Percentiles rank a stretch among this genome's conserved stretches.
phyloP scores from a whole-genome alignment of 2,113 vertebrate species.

The Cebidichthys violaceus region DNA sequence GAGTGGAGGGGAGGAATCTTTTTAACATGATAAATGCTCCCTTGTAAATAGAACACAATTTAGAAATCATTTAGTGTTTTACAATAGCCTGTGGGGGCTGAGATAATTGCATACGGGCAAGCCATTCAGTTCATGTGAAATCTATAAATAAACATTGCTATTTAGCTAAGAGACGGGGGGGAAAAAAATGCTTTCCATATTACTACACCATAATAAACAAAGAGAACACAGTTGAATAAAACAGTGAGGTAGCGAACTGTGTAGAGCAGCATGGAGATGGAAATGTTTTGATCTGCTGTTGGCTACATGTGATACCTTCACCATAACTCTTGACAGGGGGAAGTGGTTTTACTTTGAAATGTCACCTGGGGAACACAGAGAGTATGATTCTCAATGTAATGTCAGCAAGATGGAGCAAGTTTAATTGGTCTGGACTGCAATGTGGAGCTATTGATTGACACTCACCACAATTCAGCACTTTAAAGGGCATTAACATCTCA shows the following conservation, averaged over 20 bases:
- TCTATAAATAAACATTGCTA: slow-evolving; percentile 57
- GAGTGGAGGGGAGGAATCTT: slow-evolving; percentile 33
- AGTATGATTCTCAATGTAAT: not conserved
- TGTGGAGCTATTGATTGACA: slow-evolving; percentile 41
- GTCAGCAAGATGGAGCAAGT: not conserved
- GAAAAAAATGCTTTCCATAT: not conserved
- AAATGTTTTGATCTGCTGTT: not conserved
- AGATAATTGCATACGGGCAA: slow-evolving; percentile 56
- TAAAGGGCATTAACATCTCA: slow-evolving; percentile 33
- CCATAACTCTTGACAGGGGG: not conserved
- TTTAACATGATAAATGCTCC: slow-evolving; percentile 67
- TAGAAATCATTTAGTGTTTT: slow-evolving; percentile 63
- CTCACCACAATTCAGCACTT: slow-evolving; percentile 24
- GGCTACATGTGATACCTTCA: slow-evolving; percentile 7
- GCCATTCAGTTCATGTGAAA: slow-evolving; percentile 49
- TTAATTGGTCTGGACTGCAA: slow-evolving; percentile 22
- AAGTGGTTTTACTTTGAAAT: slow-evolving; percentile 32
- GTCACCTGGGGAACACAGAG: slow-evolving; percentile 9
- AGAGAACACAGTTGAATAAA: not conserved
- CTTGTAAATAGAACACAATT: slow-evolving; percentile 53
- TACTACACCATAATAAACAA: slow-evolving; percentile 17
- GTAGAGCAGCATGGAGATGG: not conserved
- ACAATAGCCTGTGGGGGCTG: slow-evolving; percentile 48
- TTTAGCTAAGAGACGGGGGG: slow-evolving; percentile 30
- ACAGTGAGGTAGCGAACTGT: not conserved